Percentiles rank a stretch among this genome's conserved stretches.
Evolutionary conservation across 2,888 invertebrate genomes (phyloP).

Genomic region (Drosophila colorata): DNA sequence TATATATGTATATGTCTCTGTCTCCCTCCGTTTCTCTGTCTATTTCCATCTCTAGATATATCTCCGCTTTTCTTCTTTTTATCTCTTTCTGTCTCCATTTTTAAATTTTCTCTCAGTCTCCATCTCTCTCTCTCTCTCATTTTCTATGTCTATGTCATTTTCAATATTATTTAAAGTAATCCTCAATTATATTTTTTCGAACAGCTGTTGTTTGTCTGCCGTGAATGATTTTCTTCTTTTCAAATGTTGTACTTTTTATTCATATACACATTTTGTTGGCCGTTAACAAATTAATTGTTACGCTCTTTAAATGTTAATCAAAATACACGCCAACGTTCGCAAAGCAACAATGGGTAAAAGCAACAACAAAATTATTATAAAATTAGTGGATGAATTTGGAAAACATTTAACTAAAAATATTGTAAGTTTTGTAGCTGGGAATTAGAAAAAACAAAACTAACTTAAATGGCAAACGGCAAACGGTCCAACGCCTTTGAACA

Average conservation of each 20-base stretch:
- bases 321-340: slow-evolving; percentile 59
- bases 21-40: too few species aligned
- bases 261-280: slow-evolving; percentile 27
- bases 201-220: too few species aligned
- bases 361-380: slow-evolving; percentile 15
- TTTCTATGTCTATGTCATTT: too few species aligned
- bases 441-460: slow-evolving; percentile 14
- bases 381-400: slow-evolving; percentile 54
- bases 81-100: too few species aligned
- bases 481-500: slow-evolving; percentile 73
- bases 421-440: slow-evolving; percentile 16
- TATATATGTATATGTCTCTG: too few species aligned
- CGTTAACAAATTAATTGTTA: slow-evolving; percentile 71
- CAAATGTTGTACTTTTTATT: slow-evolving; percentile 18
- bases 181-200: too few species aligned
- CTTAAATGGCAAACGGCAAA: slow-evolving; percentile 53
- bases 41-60: too few species aligned
- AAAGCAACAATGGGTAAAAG: slow-evolving; percentile 8
- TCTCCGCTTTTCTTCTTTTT: too few species aligned
- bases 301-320: slow-evolving; percentile 77
- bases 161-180: too few species aligned
- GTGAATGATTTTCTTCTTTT: too few species aligned
- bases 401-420: slow-evolving; percentile 34
- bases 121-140: too few species aligned
- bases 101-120: too few species aligned